Conservation (phyloP, 2,797 vertebrate genomes). For the Eutrigla gurnardus region DNA sequence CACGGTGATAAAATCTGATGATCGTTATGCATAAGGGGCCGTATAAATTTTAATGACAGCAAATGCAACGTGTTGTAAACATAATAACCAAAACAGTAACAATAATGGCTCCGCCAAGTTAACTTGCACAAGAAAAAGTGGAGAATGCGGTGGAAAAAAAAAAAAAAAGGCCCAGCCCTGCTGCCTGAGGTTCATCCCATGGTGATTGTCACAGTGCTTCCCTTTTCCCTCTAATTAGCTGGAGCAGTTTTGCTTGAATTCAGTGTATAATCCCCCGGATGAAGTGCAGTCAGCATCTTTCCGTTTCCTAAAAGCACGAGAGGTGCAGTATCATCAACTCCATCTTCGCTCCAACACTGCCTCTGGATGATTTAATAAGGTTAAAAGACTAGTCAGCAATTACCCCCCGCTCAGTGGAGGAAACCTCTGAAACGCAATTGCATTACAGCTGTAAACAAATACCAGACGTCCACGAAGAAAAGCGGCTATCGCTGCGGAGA, state of each 20-base stretch:
- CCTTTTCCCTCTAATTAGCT: conserved; percentile 78
- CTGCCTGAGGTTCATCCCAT: conserved; percentile 72
- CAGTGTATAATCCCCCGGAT: conserved; percentile 78
- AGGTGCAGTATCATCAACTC: conserved; percentile 83
- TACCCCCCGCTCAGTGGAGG: conserved; percentile 79
- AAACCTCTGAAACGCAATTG: conserved; percentile 81
- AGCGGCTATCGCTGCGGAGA: conserved; percentile 43
- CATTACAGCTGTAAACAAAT: conserved; percentile 82
- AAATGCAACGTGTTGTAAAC: conserved; percentile 64
- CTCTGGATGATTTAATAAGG: conserved; percentile 86
- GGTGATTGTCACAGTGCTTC: conserved; percentile 74
- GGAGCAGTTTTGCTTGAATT: conserved; percentile 77
- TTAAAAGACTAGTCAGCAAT: conserved; percentile 89
- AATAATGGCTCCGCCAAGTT: conserved; percentile 58
- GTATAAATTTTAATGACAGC: conserved; percentile 64
- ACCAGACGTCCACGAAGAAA: conserved; percentile 76
- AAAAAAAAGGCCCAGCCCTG: conserved; percentile 44
- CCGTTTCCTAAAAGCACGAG: conserved; percentile 76
- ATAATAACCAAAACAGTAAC: conserved; percentile 58
- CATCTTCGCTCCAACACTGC: conserved; percentile 79
- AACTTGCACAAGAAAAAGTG: conserved; percentile 56
- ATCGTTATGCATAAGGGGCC: conserved; percentile 54
- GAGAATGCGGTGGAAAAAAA: conserved; percentile 27
- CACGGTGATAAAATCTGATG: conserved; percentile 63
- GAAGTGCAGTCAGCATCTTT: conserved; percentile 83